Conservation (phyloP, 2,113 vertebrate species). For the Chionodraco myersi region DNA sequence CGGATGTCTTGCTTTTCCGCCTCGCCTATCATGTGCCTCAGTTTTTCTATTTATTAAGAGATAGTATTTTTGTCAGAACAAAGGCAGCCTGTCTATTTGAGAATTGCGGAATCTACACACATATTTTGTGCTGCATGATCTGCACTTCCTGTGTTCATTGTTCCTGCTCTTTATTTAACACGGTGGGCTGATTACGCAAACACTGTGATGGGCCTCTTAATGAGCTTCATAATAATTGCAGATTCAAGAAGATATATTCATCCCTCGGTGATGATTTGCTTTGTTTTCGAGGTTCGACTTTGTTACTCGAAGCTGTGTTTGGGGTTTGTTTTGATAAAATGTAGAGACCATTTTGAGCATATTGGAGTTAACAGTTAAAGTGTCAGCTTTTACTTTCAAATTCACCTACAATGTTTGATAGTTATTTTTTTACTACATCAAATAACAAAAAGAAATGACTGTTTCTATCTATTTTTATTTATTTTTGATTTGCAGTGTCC, state of each 20-base stretch:
- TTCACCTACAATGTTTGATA: neutral
- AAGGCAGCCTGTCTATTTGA: neutral
- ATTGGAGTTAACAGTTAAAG: neutral
- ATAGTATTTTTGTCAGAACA: neutral
- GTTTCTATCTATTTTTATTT: too few species aligned
- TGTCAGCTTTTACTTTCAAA: neutral
- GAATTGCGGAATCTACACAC: too few species aligned
- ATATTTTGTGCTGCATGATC: neutral
- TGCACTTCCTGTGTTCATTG: neutral
- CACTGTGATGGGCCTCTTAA: neutral
- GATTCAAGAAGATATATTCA: neutral
- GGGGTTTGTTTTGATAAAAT: neutral
- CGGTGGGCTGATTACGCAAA: neutral
- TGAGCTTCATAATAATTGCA: neutral
- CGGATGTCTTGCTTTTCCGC: neutral
- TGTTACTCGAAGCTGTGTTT: neutral
- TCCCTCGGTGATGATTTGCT: neutral
- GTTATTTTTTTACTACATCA: neutral
- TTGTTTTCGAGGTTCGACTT: neutral
- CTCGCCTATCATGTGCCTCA: neutral
- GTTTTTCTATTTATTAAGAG: neutral
- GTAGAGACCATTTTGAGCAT: neutral
- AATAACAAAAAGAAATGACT: neutral
- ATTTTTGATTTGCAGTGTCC: slow-evolving; percentile 86
- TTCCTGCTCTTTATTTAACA: neutral